Evolutionary conservation across 2,797 vertebrate genomes (phyloP).

Genomic region (Psittacula derbiana): DNA sequence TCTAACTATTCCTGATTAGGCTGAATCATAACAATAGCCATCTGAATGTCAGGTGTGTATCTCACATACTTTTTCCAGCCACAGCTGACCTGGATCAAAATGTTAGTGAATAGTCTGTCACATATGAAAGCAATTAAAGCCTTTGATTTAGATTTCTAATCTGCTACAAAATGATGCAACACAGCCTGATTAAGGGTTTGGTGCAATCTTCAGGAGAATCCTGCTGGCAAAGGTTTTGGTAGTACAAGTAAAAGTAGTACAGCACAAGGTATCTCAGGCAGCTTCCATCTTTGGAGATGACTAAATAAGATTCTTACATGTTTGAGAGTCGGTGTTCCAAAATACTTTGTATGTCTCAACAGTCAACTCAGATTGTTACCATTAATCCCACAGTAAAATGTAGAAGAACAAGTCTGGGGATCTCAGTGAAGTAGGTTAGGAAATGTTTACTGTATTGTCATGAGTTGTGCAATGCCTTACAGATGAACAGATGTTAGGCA

Average conservation of each 20-base stretch:
- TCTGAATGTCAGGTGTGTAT: not conserved
- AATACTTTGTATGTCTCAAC: not conserved
- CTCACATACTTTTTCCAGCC: not conserved
- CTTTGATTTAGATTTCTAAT: not conserved
- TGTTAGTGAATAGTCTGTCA: not conserved
- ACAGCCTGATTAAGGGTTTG: not conserved
- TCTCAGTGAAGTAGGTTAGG: not conserved
- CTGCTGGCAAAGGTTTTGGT: not conserved
- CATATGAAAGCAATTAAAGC: not conserved
- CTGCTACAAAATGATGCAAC: not conserved
- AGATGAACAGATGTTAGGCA: not conserved
- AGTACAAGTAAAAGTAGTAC: not conserved
- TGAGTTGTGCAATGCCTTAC: not conserved
- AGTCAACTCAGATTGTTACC: not conserved
- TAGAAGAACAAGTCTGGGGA: not conserved
- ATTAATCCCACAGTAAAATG: not conserved
- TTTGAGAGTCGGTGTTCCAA: not conserved
- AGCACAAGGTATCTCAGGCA: not conserved
- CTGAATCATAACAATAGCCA: not conserved
- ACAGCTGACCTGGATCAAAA: not conserved
- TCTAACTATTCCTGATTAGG: not conserved
- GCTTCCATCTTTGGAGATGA: not conserved
- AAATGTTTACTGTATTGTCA: not conserved
- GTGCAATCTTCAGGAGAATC: not conserved
- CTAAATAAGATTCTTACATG: not conserved